phyloP scores from a whole-genome alignment of 2,888 invertebrate species.

The Pseudococcus longispinus region DNA sequence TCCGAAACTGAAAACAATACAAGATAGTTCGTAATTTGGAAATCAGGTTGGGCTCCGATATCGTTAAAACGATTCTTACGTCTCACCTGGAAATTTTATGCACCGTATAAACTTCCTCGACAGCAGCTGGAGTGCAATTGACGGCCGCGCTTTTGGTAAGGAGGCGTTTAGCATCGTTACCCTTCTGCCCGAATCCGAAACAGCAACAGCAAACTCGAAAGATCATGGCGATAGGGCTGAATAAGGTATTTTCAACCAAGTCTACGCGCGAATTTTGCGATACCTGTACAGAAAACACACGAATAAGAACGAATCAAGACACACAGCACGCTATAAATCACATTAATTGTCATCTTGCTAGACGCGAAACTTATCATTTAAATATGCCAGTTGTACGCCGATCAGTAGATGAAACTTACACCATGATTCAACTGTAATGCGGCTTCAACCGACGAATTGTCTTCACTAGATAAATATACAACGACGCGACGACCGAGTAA shows the following conservation, averaged over 20 bases:
- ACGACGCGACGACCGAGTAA: background rate
- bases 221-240: slow-evolving; percentile 31
- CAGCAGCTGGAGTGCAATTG: background rate
- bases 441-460: background rate
- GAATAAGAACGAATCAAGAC: background rate
- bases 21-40: background rate
- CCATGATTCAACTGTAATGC: background rate
- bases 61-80: background rate
- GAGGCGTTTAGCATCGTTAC: slow-evolving; percentile 55
- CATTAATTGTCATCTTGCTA: background rate
- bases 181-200: slow-evolving; percentile 54
- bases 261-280: no score
- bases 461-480: background rate
- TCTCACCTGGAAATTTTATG: slow-evolving; percentile 58
- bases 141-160: slow-evolving; percentile 32
- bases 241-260: background rate
- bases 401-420: background rate
- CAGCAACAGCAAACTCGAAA: slow-evolving; percentile 58
- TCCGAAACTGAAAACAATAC: slow-evolving; percentile 57
- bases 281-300: background rate
- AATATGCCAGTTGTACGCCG: background rate
- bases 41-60: background rate
- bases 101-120: slow-evolving; percentile 57
- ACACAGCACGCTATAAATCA: background rate
- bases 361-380: background rate